Evolutionary conservation across 2,888 invertebrate species (phyloP), one percentile per base, ranked within the genome.

Genomic region (Ophion costatus): DNA sequence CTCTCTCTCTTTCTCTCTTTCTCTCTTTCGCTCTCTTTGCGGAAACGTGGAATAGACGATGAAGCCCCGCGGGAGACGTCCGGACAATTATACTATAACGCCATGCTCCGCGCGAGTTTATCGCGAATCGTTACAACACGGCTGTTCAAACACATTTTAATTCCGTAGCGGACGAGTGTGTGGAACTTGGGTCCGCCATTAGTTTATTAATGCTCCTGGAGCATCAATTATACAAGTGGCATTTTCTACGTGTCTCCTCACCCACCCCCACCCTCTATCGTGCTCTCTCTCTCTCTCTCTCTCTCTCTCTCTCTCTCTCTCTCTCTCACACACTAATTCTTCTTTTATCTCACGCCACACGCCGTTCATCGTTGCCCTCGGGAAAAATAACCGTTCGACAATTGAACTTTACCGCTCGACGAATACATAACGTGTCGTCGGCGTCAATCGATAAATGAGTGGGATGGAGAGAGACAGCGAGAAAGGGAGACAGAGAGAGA

Each of bases 131-230:
- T 75, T 76, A 82, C 81, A 76, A 76, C 81, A 76, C 61, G 81
- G 70, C 81, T 82, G 81, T 82, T 82, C 81, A 82, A 82, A 82
- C 76, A 82, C 81, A 64, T 82, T 82, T 81, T 76, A 82, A 82
- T 82, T 82, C 74, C 45, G 74, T 59, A 22, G 73, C 74, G 59
- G 45, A 74, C 74, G 33, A 45, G 45, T 22, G 67, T 74, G 74
- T 66, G 74, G 74, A 74, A 59, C 74, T 80, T 74, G 61, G 66
- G 38, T 45, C 45, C 64, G 76, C 81, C 81, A 82, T 82, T 82
- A 82, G 81, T 82, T 82, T 82, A 82, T 82, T 82, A 82, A 76
- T 76, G 81, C 70, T 75, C 76, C 20, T 45, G 63, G 63, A 82
- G 76, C 81, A 82, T 82, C 81, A 82, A 82, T 82, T 82, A 82